Base-by-base conservation (phyloP, 2,797 vertebrate genomes). In the Pangasius mekongensis region DNA sequence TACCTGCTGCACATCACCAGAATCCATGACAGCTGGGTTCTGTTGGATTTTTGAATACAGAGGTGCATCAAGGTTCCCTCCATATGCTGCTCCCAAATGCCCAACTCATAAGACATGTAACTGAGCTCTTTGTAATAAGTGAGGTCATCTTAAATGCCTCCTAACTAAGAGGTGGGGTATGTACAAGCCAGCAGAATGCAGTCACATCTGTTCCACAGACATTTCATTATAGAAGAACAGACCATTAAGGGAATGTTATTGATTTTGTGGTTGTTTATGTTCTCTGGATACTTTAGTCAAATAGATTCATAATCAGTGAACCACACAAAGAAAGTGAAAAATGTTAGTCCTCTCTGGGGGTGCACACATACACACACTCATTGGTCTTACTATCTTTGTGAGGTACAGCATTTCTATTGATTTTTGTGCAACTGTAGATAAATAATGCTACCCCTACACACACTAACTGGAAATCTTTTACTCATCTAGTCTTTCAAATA, bases 241-340 rank as follows among this genome's bases (percentile, higher is more conserved):
- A 66, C 16, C 67, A 86, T 83, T 83, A 86, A 83, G 47, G 22
- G 67, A 83, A 56, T 58, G n/a, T 43, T 77, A 86, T 86, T 86
- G 88, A 82, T 83, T 47, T 49, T 39, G 54, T 58, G 67, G 76
- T 76, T 43, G 58, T 89, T 89, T 86, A 86, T 83, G 69, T 76
- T 76, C 27, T 49, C 78, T 43, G 84, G 84, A 74, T 83, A 56
- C 87, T 77, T 71, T 83, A 77, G 71, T 84, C 69, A 67, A 62
- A 33, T 82, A 18, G 24, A 85, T 14, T 73, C 33, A 69, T 54
- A 85, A 85, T 85, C 76, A 71, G 64, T 62, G 87, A 77, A 60
- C n/a, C 30, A 36, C 20, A 88, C 43, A 87, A 71, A 64, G 43
- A 43, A 83, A 77, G 43, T 54, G 30, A 66, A 83, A 62, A 84